Base-by-base conservation (phyloP, 2,113 vertebrate genomes). In the Equus quagga region DNA sequence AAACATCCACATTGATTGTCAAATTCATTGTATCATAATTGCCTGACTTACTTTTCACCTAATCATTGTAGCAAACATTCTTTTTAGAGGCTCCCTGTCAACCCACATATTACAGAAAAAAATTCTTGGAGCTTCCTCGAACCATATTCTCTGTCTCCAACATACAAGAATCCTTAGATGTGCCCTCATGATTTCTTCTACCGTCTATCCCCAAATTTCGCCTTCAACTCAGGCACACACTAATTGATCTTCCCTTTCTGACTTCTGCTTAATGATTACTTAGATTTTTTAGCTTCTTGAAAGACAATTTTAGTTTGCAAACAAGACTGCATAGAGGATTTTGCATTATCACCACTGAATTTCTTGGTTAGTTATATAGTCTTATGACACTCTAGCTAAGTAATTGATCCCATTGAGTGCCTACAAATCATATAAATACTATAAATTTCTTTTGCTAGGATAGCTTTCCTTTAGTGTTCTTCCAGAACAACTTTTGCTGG, bases 1-100 rank as follows among this genome's bases (percentile, higher is more conserved):
- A 96, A 89, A 93, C 75, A 80, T 31, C 24, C n/a, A 84, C 8
- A 79, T 24, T 96, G 89, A 87, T 94, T 97, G 96, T 95, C 36
- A 93, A 83, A 91, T 81, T 54, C 33, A 75, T 75, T 79, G 36
- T 86, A 46, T 86, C 10, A 54, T 83, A 86, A 65, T 80, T 82
- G 21, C 46, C 36, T 56, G 46, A 73, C 36, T 90, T 75, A 21
- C 5, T 56, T 94, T 90, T 84, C 44, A 64, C 17, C 7, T 70
- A 64, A 89, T 97, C 44, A 54, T 33, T 96, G 31, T 64, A 85
- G 89, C 28, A 82, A 92, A 56, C 79, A 46, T 78, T 78, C 96
- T 96, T 15, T 84, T 75, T 81, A 89, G 67, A 76, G 41, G 33
- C 28, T 58, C 82, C 33, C 31, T 75, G 8, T 78, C 46, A 96